Conservation (phyloP, 2,888 invertebrate species). For the Cremastinae sp. region DNA sequence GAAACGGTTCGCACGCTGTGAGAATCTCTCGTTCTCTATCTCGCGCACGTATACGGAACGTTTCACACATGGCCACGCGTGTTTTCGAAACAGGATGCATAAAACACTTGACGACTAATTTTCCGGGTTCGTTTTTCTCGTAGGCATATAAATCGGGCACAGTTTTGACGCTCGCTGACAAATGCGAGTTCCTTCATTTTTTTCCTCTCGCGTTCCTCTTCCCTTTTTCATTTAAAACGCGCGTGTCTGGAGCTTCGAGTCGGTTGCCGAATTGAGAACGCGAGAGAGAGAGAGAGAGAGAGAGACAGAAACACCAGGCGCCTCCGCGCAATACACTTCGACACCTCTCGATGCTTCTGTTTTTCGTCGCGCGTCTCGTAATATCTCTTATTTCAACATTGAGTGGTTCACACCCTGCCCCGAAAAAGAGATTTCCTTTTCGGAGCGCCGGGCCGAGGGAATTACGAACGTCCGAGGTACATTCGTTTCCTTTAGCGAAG, state of each 20-base stretch:
- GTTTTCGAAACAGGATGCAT: constrained; percentile 71
- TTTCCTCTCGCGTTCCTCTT: constrained; percentile 12
- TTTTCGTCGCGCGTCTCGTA: constrained; percentile 66
- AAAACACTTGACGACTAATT: constrained; percentile 77
- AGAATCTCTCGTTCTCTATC: background rate
- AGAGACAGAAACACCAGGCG: constrained; percentile 71
- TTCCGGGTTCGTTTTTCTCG: constrained; percentile 67
- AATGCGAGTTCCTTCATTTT: constrained; percentile 63
- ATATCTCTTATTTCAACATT: constrained; percentile 38
- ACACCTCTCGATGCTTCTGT: constrained; percentile 67
- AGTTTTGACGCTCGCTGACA: constrained; percentile 74
- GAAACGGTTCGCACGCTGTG: constrained; percentile 53
- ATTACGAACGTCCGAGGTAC: constrained; percentile 3
- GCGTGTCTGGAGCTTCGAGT: constrained; percentile 55
- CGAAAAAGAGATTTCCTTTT: constrained; percentile 72
- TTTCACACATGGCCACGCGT: constrained; percentile 52
- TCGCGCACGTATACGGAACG: constrained; percentile 26
- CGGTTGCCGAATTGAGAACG: constrained; percentile 63
- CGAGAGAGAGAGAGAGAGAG: constrained; percentile 2
- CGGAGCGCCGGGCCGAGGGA: background rate
- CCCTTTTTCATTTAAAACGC: constrained; percentile 18
- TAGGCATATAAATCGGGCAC: constrained; percentile 36
- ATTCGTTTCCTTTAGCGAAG: constrained; percentile 51
- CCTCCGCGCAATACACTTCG: constrained; percentile 59
- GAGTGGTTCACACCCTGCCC: constrained; percentile 42